These are phyloP conservation scores for Leptinotarsa rubiginosa DNA, from an alignment of 2,888 invertebrate species.

Conservation along the genomic window DNA sequence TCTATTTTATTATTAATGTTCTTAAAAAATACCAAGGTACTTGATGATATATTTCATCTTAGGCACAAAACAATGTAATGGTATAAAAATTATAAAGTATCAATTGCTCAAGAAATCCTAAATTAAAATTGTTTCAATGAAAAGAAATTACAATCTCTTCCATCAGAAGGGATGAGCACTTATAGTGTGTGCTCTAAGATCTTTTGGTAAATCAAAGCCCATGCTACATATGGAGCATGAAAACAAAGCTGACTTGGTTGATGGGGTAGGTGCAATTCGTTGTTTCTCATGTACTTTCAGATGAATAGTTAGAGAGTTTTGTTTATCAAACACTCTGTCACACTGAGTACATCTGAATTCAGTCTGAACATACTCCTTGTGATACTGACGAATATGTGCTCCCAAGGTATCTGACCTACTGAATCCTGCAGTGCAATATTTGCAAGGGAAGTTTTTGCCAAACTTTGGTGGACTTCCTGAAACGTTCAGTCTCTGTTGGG, in stretches of 20 bases:
- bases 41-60: conserved; percentile 33
- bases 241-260: conserved; percentile 61
- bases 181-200: conserved; percentile 63
- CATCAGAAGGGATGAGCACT: conserved; percentile 63
- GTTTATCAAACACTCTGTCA: conserved; percentile 73
- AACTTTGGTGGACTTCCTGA: background rate
- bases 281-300: conserved; percentile 71
- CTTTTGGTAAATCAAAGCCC: conserved; percentile 62
- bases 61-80: conserved; percentile 45
- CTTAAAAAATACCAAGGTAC: conserved; percentile 35
- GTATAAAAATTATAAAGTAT: conserved; percentile 26
- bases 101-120: conserved; percentile 15
- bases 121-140: background rate
- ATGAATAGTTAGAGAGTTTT: conserved; percentile 74
- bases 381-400: conserved; percentile 74
- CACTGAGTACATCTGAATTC: conserved; percentile 74
- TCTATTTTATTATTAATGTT: conserved; percentile 6
- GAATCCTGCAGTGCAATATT: conserved; percentile 74
- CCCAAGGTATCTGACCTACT: conserved; percentile 74
- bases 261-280: conserved; percentile 54
- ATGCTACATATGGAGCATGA: conserved; percentile 72
- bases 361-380: conserved; percentile 66
- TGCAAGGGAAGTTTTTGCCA: conserved; percentile 68
- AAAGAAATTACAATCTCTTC: conserved; percentile 19
- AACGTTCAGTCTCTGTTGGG: conserved; percentile 12